Percentiles rank a stretch among this genome's conserved stretches.
phyloP scores from a whole-genome alignment of 1,140 invertebrate species.

The Drosophila elegans region DNA sequence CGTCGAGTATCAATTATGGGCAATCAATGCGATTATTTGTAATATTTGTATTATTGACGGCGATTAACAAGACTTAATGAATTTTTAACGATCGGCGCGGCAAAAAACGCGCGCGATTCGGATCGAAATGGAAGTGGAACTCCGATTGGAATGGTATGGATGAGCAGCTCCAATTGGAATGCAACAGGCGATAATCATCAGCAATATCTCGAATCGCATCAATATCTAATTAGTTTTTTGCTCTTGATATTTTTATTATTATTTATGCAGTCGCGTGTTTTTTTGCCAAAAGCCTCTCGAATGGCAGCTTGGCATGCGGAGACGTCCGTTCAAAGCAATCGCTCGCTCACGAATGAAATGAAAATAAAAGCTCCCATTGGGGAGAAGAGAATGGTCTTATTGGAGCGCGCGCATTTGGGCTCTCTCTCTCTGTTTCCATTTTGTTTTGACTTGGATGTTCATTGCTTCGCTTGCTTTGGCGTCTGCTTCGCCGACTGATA shows the following conservation, averaged over 20 bases:
- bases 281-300: conserved; percentile 18
- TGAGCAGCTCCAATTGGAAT: conserved; percentile 24
- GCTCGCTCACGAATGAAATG: conserved; percentile 58
- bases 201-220: background rate
- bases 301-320: conserved; percentile 27
- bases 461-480: conserved; percentile 51
- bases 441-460: conserved; percentile 75
- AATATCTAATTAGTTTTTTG: conserved; percentile 20
- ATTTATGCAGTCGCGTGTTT: conserved; percentile 49
- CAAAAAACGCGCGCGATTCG: conserved; percentile 52
- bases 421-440: conserved; percentile 57
- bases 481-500: conserved; percentile 66
- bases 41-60: conserved; percentile 42
- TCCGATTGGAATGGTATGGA: conserved; percentile 23
- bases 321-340: conserved; percentile 61
- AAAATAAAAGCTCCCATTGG: conserved; percentile 30
- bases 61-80: conserved; percentile 68
- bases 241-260: background rate
- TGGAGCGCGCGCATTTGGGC: conserved; percentile 34
- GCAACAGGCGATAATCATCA: conserved; percentile 4
- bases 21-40: conserved; percentile 45
- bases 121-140: conserved; percentile 12
- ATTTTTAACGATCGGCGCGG: conserved; percentile 65
- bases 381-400: conserved; percentile 3
- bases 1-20: conserved; percentile 46